A percentile compares a stretch with the other conserved stretches of the same genome.
These are phyloP conservation scores for Hirundo rustica DNA, from an alignment of 2,797 vertebrate genomes.

Conservation along the genomic window DNA sequence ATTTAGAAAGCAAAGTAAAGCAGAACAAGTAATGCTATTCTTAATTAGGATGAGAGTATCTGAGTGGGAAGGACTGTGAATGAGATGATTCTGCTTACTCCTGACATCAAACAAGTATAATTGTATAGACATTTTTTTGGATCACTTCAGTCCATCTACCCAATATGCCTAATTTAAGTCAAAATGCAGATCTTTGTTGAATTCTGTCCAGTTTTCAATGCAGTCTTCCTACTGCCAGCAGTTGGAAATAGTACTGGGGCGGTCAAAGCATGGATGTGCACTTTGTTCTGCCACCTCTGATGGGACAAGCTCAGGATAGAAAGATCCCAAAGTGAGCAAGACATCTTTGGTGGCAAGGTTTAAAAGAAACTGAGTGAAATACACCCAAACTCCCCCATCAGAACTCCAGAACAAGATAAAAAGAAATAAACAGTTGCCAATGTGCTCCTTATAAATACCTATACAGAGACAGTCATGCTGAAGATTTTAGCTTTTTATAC, in stretches of 20 bases:
- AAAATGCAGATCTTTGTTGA: not conserved
- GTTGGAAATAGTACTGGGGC: not conserved
- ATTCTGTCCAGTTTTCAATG: not conserved
- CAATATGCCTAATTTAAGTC: not conserved
- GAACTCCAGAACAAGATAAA: not conserved
- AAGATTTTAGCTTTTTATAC: not conserved
- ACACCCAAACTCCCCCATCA: not conserved
- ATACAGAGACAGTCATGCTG: not conserved
- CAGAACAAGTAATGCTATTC: not conserved
- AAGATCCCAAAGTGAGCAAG: not conserved
- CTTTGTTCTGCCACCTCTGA: not conserved
- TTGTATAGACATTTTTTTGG: not conserved
- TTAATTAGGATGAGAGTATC: not conserved
- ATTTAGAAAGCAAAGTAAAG: not conserved
- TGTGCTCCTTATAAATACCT: slow-evolving; percentile 4
- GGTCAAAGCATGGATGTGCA: not conserved
- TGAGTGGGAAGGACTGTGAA: not conserved
- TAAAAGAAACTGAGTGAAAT: not conserved
- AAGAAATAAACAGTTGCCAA: not conserved
- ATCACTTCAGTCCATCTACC: not conserved
- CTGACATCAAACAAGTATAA: not conserved
- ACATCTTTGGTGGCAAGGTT: not conserved
- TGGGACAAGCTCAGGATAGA: not conserved
- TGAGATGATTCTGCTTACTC: not conserved
- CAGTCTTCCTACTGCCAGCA: not conserved